A percentile compares a stretch with the other conserved stretches of the same genome.
Conservation (phyloP, 2,113 vertebrate genomes). For the Gallinago media region DNA sequence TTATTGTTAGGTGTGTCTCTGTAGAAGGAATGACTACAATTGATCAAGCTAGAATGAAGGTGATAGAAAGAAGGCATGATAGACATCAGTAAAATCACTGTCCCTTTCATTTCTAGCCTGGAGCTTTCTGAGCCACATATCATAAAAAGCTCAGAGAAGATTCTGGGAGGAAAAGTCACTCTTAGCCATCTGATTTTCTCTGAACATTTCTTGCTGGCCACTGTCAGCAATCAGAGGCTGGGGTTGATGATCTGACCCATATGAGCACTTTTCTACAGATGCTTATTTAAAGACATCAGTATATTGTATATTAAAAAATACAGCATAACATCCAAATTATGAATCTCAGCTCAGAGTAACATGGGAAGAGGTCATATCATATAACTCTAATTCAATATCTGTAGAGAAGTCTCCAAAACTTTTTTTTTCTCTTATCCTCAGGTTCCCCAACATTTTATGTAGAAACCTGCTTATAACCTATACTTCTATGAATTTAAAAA, state of each 20-base stretch:
- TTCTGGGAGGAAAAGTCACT: neutral
- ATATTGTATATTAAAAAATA: neutral
- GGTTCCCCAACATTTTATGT: neutral
- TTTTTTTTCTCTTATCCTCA: neutral
- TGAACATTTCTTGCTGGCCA: neutral
- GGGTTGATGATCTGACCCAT: neutral
- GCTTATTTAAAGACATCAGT: neutral
- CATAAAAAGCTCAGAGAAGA: neutral
- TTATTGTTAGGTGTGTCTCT: neutral
- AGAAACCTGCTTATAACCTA: neutral
- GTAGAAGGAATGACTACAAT: neutral
- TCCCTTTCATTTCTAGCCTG: neutral
- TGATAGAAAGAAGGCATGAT: neutral
- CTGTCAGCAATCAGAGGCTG: fast-evolving
- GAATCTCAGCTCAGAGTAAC: neutral
- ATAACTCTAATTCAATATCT: neutral
- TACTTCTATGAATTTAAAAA: neutral
- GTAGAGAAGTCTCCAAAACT: neutral
- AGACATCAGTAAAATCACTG: neutral
- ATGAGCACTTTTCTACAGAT: neutral
- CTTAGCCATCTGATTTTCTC: neutral
- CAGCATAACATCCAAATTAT: neutral
- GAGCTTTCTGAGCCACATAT: neutral
- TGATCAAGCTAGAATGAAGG: neutral
- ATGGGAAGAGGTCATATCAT: neutral